These are phyloP conservation scores for Sphecodes monilicornis DNA, from an alignment of 2,888 invertebrate genomes.

Conservation along the genomic window DNA sequence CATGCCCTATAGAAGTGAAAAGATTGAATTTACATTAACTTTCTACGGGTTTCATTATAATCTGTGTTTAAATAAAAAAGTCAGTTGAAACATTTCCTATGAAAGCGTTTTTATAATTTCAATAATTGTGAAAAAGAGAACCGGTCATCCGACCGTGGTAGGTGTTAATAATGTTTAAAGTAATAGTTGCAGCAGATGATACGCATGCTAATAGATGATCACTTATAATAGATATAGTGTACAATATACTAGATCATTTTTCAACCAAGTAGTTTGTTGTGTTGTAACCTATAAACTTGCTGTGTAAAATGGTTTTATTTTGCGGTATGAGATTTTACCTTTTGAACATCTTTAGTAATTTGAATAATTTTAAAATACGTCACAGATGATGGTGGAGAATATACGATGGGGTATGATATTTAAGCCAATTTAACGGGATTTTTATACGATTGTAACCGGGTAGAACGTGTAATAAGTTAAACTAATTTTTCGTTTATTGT, in stretches of 20 bases:
- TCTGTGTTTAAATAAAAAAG: too few relatives aligned
- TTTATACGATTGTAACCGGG: neutral
- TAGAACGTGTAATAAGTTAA: neutral
- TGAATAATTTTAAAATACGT: neutral
- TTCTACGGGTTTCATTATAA: too few relatives aligned
- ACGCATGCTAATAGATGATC: too few relatives aligned
- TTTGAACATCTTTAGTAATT: neutral
- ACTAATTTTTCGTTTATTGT: conserved; percentile 2
- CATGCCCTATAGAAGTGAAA: too few relatives aligned
- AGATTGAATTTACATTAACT: too few relatives aligned
- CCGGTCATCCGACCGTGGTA: too few relatives aligned
- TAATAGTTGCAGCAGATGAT: too few relatives aligned
- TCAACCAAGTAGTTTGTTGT: neutral
- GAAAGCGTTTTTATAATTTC: too few relatives aligned
- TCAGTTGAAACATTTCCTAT: too few relatives aligned
- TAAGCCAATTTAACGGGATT: neutral
- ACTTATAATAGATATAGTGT: neutral
- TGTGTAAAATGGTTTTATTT: neutral
- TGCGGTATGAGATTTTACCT: neutral
- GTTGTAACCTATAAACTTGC: neutral
- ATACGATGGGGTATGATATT: neutral
- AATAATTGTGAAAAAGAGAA: too few relatives aligned
- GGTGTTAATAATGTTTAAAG: too few relatives aligned
- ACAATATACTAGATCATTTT: neutral
- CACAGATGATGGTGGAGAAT: neutral